These are phyloP conservation scores for Aurelia aurita DNA, from an alignment of 30 jellyfish, hydroid and myxozoan species.

Conservation along the genomic window DNA sequence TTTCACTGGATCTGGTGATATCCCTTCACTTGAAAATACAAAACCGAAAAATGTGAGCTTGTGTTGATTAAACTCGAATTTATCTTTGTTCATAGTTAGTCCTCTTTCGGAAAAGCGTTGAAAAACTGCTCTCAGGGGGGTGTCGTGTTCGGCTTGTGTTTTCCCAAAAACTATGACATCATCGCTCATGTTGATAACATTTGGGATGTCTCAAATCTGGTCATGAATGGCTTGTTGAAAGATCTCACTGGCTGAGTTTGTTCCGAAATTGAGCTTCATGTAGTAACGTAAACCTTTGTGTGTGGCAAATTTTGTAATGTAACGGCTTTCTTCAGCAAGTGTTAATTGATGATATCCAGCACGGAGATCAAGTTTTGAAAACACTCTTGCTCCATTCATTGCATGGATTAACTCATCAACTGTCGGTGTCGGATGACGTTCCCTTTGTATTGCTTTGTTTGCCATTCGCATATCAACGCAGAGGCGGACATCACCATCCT, in stretches of 20 bases:
- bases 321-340: slow-evolving; percentile 28
- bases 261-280: slow-evolving; percentile 10
- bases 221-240: slow-evolving; percentile 47
- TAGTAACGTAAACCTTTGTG: slow-evolving; percentile 20
- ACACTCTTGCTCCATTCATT: slow-evolving; percentile 41
- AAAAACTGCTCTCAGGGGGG: slow-evolving; percentile 30
- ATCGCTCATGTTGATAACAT: slow-evolving; percentile 22
- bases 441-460: slow-evolving; percentile 60
- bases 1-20: slow-evolving; percentile 26
- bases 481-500: slow-evolving; percentile 59
- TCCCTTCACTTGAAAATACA: slow-evolving; percentile 39
- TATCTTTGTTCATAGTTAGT: slow-evolving; percentile 26
- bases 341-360: no score
- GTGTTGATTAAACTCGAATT: slow-evolving; percentile 11
- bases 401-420: slow-evolving; percentile 31
- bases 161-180: slow-evolving; percentile 34
- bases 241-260: slow-evolving; percentile 48
- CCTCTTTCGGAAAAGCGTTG: slow-evolving; percentile 36
- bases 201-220: slow-evolving; percentile 22
- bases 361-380: slow-evolving; percentile 31
- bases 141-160: slow-evolving; percentile 22
- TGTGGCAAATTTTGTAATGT: slow-evolving; percentile 28
- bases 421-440: slow-evolving; percentile 47
- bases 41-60: slow-evolving; percentile 28
- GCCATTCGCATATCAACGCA: slow-evolving; percentile 81